Evolutionary conservation across 35 echinoderm and acorn worm species (phyloP).

Genomic region (Lytechinus variegatus): DNA sequence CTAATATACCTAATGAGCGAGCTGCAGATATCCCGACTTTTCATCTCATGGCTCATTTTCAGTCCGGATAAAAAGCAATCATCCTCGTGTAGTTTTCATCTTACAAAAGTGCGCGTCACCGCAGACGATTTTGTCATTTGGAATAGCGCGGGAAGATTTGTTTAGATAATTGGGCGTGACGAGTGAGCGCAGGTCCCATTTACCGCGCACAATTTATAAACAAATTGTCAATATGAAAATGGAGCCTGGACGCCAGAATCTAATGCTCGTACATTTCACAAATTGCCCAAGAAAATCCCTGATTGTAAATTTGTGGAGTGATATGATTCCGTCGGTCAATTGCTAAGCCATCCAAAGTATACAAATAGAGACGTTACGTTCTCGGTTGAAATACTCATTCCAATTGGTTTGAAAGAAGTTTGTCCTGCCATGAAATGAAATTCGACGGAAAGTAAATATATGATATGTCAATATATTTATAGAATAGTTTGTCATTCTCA

Average conservation of each 20-base stretch:
- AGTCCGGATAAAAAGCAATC: not conserved
- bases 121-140: not conserved
- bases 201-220: not conserved
- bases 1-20: not conserved
- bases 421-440: no score
- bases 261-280: not conserved
- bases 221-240: slow-evolving; percentile 20
- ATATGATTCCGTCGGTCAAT: not conserved
- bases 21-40: not conserved
- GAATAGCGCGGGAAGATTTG: not conserved
- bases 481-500: no score
- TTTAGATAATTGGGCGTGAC: slow-evolving; percentile 18
- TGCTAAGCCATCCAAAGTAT: not conserved
- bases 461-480: no score
- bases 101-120: slow-evolving; percentile 9
- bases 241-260: not conserved
- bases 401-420: no score
- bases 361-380: no score
- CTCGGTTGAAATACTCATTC: no score
- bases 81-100: not conserved
- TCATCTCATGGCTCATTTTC: not conserved
- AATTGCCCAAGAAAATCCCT: not conserved
- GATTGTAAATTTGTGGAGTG: slow-evolving; percentile 12
- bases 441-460: no score
- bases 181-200: not conserved